Conservation (phyloP, 1,140 invertebrate species). For the Drosophila sechellia region DNA sequence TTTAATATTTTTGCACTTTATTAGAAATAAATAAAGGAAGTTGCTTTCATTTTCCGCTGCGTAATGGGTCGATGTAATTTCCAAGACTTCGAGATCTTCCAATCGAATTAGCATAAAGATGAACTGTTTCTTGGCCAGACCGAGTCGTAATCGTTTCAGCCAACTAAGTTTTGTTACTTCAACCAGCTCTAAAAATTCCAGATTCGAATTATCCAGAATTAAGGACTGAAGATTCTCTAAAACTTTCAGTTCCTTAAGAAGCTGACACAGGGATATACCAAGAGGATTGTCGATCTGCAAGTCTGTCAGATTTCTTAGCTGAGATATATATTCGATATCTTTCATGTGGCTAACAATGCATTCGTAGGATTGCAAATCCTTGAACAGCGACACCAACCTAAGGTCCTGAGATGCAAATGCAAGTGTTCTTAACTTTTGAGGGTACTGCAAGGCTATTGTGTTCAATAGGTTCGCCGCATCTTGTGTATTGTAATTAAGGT, state of each 20-base stretch:
- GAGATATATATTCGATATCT: neutral
- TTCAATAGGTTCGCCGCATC: neutral
- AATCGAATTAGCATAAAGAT: neutral
- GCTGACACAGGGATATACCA: neutral
- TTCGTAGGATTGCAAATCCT: neutral
- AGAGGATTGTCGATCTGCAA: constrained; percentile 1
- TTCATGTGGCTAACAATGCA: neutral
- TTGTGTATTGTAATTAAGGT: neutral
- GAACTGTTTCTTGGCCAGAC: neutral
- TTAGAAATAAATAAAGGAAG: neutral
- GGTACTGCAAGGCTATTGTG: neutral
- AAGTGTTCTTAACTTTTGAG: neutral
- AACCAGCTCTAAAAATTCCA: constrained; percentile 1
- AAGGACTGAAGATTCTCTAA: neutral
- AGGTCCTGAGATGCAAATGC: neutral
- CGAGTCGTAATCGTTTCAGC: neutral
- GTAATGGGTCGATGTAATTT: constrained; percentile 5
- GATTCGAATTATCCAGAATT: neutral
- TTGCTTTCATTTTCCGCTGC: neutral
- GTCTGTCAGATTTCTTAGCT: neutral
- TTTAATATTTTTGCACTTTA: neutral
- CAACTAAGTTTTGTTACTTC: neutral
- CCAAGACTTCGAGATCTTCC: constrained; percentile 5
- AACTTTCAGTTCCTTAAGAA: neutral
- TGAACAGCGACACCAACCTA: neutral